Percentiles rank a stretch among this genome's conserved stretches.
Evolutionary conservation across 2,888 invertebrate genomes (phyloP).

Genomic region (Plemyria rubiginata): DNA sequence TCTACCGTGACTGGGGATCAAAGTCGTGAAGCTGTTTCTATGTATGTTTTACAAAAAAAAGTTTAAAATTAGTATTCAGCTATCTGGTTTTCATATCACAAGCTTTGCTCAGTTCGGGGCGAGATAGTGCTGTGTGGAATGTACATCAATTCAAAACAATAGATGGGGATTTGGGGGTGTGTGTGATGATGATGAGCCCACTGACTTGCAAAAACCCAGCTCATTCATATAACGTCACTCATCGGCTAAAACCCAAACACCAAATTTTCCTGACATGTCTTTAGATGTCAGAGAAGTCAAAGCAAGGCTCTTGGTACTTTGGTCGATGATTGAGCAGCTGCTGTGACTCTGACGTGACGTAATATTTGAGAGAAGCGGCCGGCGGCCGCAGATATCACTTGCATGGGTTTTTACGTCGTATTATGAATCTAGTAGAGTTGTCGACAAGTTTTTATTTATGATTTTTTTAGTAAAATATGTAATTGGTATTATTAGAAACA

Average conservation of each 20-base stretch:
- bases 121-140: no score
- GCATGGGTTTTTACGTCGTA: slow-evolving; percentile 54
- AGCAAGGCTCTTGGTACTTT: slow-evolving; percentile 37
- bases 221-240: slow-evolving; percentile 36
- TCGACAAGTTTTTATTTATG: background rate
- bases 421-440: slow-evolving; percentile 43
- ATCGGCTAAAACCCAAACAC: slow-evolving; percentile 25
- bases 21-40: no score
- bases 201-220: slow-evolving; percentile 43
- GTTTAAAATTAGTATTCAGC: no score
- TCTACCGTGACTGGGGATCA: no score
- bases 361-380: slow-evolving; percentile 33
- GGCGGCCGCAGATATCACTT: slow-evolving; percentile 35
- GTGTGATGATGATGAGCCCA: slow-evolving; percentile 39
- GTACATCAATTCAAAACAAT: background rate
- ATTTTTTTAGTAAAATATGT: no score
- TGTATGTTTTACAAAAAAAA: no score
- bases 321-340: slow-evolving; percentile 29
- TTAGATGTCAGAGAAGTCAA: background rate
- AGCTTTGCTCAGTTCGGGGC: no score
- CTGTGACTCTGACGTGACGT: slow-evolving; percentile 44
- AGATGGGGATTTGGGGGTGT: slow-evolving; percentile 45
- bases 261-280: slow-evolving; percentile 23
- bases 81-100: no score
- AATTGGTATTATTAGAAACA: no score